Percentiles rank a stretch among this genome's conserved stretches.
Evolutionary conservation across 2,797 vertebrate species (phyloP).

Genomic region (Ispidina lecontei): DNA sequence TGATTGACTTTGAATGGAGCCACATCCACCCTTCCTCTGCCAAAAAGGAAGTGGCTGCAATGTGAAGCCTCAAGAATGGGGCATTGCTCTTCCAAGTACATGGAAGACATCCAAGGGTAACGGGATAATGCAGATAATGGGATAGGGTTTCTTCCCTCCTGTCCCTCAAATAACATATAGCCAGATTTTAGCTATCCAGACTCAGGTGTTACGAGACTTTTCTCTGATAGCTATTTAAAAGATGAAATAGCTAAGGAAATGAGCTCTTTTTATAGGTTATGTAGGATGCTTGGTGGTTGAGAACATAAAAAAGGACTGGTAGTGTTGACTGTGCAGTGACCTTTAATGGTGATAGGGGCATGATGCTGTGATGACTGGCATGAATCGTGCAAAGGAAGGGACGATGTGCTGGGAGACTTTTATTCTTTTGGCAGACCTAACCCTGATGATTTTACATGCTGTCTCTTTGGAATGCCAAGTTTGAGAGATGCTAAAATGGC

Average conservation of each 20-base stretch:
- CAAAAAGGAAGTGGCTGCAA: conserved; percentile 68
- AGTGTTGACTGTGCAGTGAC: conserved; percentile 11
- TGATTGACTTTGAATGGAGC: conserved; percentile 70
- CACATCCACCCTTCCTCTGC: conserved; percentile 68
- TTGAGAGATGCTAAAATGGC: background rate
- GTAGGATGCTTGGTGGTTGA: conserved; percentile 13
- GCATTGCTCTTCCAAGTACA: conserved; percentile 62
- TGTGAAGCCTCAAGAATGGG: conserved; percentile 63
- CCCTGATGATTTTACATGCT: background rate
- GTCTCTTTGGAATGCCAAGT: background rate
- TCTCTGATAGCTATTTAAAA: conserved; percentile 19
- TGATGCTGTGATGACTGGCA: rapidly evolving
- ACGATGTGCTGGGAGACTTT: background rate
- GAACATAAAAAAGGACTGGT: conserved; percentile 17
- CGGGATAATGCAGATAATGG: conserved; percentile 59
- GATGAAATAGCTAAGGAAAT: conserved; percentile 32
- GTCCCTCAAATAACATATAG: conserved; percentile 48
- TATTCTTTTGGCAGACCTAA: background rate
- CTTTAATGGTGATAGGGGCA: background rate
- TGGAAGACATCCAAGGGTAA: conserved; percentile 70
- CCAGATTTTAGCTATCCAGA: conserved; percentile 3
- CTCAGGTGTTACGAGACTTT: background rate
- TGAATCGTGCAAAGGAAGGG: background rate
- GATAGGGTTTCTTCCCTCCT: conserved; percentile 63
- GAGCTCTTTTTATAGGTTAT: conserved; percentile 33